Evolutionary conservation across 2,888 invertebrate genomes (phyloP).

Genomic region (Thysanoteuthis rhombus): DNA sequence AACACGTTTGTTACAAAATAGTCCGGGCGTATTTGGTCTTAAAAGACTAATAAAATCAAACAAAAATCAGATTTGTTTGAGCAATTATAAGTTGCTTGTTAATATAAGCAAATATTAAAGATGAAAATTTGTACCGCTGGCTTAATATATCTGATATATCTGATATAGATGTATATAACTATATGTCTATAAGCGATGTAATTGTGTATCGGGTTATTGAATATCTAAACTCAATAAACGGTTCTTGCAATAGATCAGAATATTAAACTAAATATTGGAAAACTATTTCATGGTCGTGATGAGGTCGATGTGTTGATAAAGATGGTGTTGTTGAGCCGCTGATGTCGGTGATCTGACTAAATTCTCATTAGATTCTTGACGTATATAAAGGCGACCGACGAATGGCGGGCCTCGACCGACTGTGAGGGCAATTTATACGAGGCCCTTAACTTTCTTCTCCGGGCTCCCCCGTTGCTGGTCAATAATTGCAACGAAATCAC

Average conservation of each 20-base stretch:
- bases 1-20: neutral
- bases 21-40: neutral
- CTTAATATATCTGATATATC: neutral
- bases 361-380: neutral
- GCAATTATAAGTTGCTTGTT: neutral
- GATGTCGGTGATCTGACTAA: neutral
- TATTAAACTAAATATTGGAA: neutral
- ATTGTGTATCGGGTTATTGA: neutral
- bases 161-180: neutral
- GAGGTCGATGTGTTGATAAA: no score
- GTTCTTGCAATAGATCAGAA: neutral
- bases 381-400: neutral
- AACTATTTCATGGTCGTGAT: neutral
- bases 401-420: neutral
- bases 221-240: neutral
- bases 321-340: neutral
- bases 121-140: neutral
- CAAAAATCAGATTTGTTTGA: neutral
- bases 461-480: neutral
- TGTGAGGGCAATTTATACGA: neutral
- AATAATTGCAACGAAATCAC: slow-evolving; percentile 13
- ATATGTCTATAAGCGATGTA: neutral
- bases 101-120: neutral
- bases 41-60: neutral
- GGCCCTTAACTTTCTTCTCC: neutral